Evolutionary conservation across 2,797 vertebrate genomes (phyloP), one percentile per base, ranked within the genome.

Genomic region (Setipinna tenuifilis): DNA sequence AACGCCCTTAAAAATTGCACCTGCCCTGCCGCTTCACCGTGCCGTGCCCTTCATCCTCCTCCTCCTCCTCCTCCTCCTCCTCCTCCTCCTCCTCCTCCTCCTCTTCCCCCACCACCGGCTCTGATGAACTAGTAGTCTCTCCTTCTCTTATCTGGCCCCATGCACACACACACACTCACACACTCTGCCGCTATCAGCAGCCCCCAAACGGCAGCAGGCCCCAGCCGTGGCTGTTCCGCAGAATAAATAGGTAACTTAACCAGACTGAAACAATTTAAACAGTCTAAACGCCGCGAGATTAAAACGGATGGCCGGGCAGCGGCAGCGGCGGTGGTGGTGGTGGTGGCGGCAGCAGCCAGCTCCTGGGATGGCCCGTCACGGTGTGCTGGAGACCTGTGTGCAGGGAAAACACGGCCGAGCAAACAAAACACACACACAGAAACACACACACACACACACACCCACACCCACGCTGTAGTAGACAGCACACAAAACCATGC

Each of bases 241-340:
- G 91, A 90, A 93, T 93, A 95, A 94, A 94, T 92, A 94, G 71
- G 90, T 86, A 95, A 93, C 93, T 93, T 90, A 93, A 93, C 90
- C 93, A 91, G 94, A 94, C 92, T 94, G 94, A 93, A 92, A 95
- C 93, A 87, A 89, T 94, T 94, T 94, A 94, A 95, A 94, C 94
- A 94, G 92, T 91, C 92, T 91, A 94, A 95, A 93, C 90, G 90
- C 91, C 92, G 92, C 85, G 90, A 95, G 93, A 95, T 94, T 94
- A 92, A 93, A 94, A 84, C 17, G 71, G 71, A 78, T 86, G 91
- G 91, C 91, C 93, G 93, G 93, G 93, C 93, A 93, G 88, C 71
- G 17, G 1, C 19, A 0, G 35, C 71, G 23, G n/a, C 11, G 7
- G 61, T 25, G 61, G 61, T 3, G 46, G 46, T 48, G 46, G 46